Evolutionary conservation across 2,797 vertebrate species (phyloP), one percentile per base, ranked within the genome.

Genomic region (Sardinella longiceps): DNA sequence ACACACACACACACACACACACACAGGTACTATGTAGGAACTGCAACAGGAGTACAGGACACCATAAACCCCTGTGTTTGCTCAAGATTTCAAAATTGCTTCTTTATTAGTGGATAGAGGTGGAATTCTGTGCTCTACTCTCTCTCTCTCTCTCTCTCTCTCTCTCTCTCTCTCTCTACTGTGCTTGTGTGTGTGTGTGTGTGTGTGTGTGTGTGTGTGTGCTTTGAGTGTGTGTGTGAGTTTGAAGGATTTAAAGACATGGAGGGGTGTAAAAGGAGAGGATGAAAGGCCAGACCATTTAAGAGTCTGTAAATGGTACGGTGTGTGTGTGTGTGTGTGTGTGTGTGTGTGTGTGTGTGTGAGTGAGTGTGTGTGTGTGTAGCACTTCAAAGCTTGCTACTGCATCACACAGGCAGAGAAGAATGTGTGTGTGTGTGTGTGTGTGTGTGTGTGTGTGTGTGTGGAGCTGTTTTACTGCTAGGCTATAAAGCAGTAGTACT

Each of bases 101-200:
- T 66, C 2, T 25, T 50, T 50, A 12, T 50, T n/a, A n/a, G 48
- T 50, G 25, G 60, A 66, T 9, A 1, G 60, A 5, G 39, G 39
- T 43, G 39, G 39, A 43, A 43, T 43, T 43, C 39, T n/a, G n/a
- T n/a, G n/a, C n/a, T 25, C 60, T 30, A n/a, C 53, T 30, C 30
- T 80, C 12, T 48, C 33, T 70, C 11, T 30, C 18, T 30, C 81
- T 46, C 43, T 15, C 60, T 2, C 33, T 7, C 39, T 77, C 80
- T 80, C 46, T 87, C 6, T 50, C 37, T 33, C 15, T 56, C 25
- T 56, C 12, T 11, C 18, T 0, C 20, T 0, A 5, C 39, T 70
- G 66, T 15, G 30, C 37, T 12, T 66, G 10, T 66, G 48, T 99
- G 2, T 97, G 96, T 2, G 95, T 99, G 88, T 50, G 12, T 50